Evolutionary conservation across 2,113 vertebrate species (phyloP), one percentile per base, ranked within the genome.

Genomic region (Ursus arctos): DNA sequence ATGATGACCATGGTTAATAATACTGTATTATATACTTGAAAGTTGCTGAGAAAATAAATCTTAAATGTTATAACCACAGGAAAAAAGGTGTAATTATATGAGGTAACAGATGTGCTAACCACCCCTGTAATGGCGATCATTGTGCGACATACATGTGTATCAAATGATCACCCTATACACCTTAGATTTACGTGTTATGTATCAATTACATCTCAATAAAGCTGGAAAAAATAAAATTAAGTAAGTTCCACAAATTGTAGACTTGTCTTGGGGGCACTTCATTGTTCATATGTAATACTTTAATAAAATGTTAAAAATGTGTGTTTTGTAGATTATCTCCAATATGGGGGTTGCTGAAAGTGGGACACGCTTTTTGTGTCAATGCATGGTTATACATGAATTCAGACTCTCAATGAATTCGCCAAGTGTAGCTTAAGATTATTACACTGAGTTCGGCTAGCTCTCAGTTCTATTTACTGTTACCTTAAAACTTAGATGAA

Each of bases 321-420:
- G 19, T 21, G 16, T 51, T 51, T 8, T 94, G 9, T 28, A 69
- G 11, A 67, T 93, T 49, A 55, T n/a, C 69, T 31, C 16, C 47
- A 59, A 49, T 13, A 33, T 43, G 80, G 63, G 71, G 21, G 61
- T 19, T n/a, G 9, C 53, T 81, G 40, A 26, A 80, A 74, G 26
- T 24, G 13, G 7, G 51, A 74, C 7, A 74, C 6, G 15, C 4
- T 43, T 69, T 86, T 79, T 65, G 59, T 31, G 65, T 65, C 71
- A 89, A 51, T 22, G 24, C 40, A 24, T 26, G 21, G 22, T 55
- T 74, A 43, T 24, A 55, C 19, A 87, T 1, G 21, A 49, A 84
- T 94, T 92, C n/a, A 77, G 33, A 96, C 47, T 79, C 82, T 83
- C 49, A 85, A 79, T 13, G 7, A 89, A 51, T 65, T 88, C 47